Conservation (phyloP, 2,888 invertebrate genomes). For the Adelognathus sp. region DNA sequence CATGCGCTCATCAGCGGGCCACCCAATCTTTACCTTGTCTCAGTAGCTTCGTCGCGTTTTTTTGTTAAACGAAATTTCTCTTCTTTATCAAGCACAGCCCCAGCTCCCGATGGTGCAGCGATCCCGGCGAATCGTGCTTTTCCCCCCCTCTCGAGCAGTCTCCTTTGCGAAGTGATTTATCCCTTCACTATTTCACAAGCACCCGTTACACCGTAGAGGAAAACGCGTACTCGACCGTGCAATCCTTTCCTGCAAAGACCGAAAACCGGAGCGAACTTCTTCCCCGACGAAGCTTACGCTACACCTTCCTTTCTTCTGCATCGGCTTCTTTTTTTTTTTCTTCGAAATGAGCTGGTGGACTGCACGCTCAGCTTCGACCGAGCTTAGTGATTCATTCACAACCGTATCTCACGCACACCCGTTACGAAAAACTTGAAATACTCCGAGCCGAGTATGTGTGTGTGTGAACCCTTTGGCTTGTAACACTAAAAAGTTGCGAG, state of each 20-base stretch:
- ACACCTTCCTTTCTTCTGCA: conserved; percentile 1
- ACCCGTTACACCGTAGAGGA: conserved; percentile 51
- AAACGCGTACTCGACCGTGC: conserved; percentile 47
- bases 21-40: conserved; percentile 48
- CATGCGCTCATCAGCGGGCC: conserved; percentile 44
- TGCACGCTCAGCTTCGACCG: conserved; percentile 22
- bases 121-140: not conserved
- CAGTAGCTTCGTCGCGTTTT: conserved; percentile 36
- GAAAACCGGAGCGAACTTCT: conserved; percentile 44
- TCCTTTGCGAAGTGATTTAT: conserved; percentile 54
- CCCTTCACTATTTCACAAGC: conserved; percentile 55
- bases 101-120: not conserved
- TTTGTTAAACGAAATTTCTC: conserved; percentile 50
- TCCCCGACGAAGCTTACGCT: conserved; percentile 19
- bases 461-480: not conserved
- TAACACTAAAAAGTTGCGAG: not conserved
- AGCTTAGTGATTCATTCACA: conserved; percentile 47
- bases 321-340: conserved; percentile 28
- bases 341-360: conserved; percentile 22
- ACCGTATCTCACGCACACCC: conserved; percentile 49
- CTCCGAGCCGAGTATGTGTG: not conserved
- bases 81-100: conserved; percentile 50
- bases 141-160: conserved; percentile 18
- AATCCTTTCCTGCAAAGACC: conserved; percentile 46
- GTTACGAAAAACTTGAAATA: conserved; percentile 4